phyloP scores from a whole-genome alignment of 2,797 vertebrate species.

The Champsocephalus gunnari region DNA sequence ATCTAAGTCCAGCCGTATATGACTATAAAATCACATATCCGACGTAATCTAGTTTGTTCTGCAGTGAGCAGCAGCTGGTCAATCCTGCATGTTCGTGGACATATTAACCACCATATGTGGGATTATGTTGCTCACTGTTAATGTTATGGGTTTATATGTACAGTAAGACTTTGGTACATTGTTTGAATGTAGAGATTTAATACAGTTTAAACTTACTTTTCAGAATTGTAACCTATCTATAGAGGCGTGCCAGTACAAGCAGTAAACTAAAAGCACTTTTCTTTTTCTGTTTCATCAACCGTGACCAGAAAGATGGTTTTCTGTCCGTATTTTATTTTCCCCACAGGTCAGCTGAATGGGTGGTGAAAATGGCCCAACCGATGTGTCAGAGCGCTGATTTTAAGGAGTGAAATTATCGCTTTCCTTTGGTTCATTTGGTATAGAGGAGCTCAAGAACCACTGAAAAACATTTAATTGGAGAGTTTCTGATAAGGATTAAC shows the following conservation, averaged over 20 bases:
- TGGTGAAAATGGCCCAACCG: slow-evolving; percentile 36
- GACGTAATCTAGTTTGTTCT: slow-evolving; percentile 30
- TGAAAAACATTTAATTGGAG: slow-evolving; percentile 23
- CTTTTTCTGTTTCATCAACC: slow-evolving; percentile 25
- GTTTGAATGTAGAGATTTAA: slow-evolving; percentile 39
- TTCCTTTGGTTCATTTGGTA: slow-evolving; percentile 18
- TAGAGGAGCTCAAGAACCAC: not conserved
- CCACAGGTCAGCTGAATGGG: slow-evolving; percentile 52
- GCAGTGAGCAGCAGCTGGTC: slow-evolving; percentile 45
- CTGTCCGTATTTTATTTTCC: slow-evolving; percentile 34
- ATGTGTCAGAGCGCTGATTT: slow-evolving; percentile 29
- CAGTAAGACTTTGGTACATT: not conserved
- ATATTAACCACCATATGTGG: slow-evolving; percentile 39
- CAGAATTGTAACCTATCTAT: slow-evolving; percentile 18
- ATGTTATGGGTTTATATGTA: slow-evolving; percentile 22
- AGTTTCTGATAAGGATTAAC: slow-evolving; percentile 8
- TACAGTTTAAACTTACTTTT: slow-evolving; percentile 30
- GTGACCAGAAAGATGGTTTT: slow-evolving; percentile 38
- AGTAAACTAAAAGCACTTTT: not conserved
- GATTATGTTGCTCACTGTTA: slow-evolving; percentile 33
- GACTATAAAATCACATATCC: slow-evolving; percentile 27
- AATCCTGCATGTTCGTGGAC: slow-evolving; percentile 18
- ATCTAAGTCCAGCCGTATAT: not conserved
- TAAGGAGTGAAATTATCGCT: not conserved
- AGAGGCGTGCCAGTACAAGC: not conserved